Percentiles rank a stretch among this genome's conserved stretches.
These are phyloP conservation scores for Zhengitettix transpicula DNA, from an alignment of 2,888 invertebrate genomes.

Conservation along the genomic window DNA sequence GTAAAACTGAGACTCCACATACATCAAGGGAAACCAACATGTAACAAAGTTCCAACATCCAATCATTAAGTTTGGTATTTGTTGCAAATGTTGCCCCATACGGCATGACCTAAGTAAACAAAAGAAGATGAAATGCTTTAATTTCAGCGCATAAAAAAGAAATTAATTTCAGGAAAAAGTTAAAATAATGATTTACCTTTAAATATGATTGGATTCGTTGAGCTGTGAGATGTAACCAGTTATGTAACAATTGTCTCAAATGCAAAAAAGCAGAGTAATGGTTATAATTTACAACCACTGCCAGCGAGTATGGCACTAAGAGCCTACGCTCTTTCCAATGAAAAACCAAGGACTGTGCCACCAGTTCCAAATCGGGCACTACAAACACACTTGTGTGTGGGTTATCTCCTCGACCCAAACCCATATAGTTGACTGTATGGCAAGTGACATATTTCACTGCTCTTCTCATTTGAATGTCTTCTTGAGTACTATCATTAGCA, in stretches of 20 bases:
- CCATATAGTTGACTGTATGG: slow-evolving; percentile 14
- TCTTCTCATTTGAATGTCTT: slow-evolving; percentile 1
- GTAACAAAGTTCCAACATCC: slow-evolving; percentile 11
- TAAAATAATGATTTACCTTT: slow-evolving; percentile 1
- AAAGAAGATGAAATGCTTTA: background rate
- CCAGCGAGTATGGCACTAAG: slow-evolving; percentile 11
- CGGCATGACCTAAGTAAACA: background rate
- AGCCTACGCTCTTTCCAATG: slow-evolving; percentile 4
- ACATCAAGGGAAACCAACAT: slow-evolving; percentile 9
- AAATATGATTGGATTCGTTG: slow-evolving; percentile 4
- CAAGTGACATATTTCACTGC: slow-evolving; percentile 14
- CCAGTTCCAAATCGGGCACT: slow-evolving; percentile 14
- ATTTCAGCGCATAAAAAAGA: background rate
- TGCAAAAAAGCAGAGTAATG: slow-evolving; percentile 11
- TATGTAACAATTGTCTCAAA: slow-evolving; percentile 8
- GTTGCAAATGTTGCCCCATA: background rate
- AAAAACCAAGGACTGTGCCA: slow-evolving; percentile 13
- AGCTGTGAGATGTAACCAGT: slow-evolving; percentile 12
- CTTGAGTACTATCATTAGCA: background rate
- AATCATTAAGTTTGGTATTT: slow-evolving; percentile 7
- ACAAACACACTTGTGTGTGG: slow-evolving; percentile 9
- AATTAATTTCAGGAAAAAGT: background rate
- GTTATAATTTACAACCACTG: slow-evolving; percentile 9
- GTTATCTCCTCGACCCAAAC: background rate
- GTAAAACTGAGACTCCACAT: slow-evolving; percentile 4